Evolutionary conservation across 2,797 vertebrate species (phyloP).

Genomic region (Tenualosa ilisha): DNA sequence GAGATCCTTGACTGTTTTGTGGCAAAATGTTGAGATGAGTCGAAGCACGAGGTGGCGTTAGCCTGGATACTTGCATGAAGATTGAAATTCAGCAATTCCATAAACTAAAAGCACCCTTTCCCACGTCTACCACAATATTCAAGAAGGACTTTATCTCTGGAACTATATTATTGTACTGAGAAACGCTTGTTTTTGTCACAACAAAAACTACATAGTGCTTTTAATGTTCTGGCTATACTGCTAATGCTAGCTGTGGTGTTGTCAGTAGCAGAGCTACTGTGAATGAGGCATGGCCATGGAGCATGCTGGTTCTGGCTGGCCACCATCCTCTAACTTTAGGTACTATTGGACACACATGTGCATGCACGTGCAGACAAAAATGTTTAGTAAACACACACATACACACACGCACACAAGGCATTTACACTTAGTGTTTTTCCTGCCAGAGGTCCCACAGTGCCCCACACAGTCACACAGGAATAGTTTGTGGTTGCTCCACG

Average conservation of each 20-base stretch:
- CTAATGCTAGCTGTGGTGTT: neutral
- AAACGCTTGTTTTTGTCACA: neutral
- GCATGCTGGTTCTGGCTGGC: neutral
- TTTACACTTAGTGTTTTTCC: slow-evolving; percentile 47
- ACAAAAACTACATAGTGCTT: neutral
- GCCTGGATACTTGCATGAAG: no score
- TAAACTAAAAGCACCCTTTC: neutral
- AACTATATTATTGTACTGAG: neutral
- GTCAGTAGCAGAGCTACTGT: neutral
- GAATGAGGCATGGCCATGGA: neutral
- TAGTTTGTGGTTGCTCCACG: slow-evolving; percentile 39
- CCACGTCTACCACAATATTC: neutral
- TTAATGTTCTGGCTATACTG: neutral
- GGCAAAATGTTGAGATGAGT: no score
- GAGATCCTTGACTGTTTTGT: no score
- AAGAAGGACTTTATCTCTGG: neutral
- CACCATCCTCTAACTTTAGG: neutral
- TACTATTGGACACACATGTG: slow-evolving; percentile 28
- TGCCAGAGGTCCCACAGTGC: slow-evolving; percentile 57
- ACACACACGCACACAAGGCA: neutral
- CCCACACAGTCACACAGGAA: slow-evolving; percentile 31
- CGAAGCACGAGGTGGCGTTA: no score
- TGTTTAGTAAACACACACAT: neutral
- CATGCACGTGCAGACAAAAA: slow-evolving; percentile 26
- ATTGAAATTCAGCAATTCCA: neutral